phyloP scores from a whole-genome alignment of 2,888 invertebrate species.

The Ypsolopha scabrella region DNA sequence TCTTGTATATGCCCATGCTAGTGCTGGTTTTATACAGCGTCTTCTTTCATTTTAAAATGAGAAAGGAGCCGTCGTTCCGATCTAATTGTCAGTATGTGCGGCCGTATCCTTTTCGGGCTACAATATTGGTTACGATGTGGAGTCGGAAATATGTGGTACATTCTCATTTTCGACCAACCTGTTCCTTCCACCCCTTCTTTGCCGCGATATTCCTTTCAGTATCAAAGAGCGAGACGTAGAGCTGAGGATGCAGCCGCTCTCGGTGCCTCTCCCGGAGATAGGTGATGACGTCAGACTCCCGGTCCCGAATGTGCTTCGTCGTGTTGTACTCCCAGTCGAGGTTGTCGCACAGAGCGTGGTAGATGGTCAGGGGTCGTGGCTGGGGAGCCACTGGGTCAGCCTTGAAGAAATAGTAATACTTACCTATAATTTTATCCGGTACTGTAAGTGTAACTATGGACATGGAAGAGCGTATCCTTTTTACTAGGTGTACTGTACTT shows the following conservation, averaged over 20 bases:
- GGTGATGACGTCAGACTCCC: conserved; percentile 46
- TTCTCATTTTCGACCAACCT: conserved; percentile 28
- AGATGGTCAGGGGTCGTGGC: conserved; percentile 74
- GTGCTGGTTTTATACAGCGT: too few species aligned
- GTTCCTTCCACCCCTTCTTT: conserved; percentile 56
- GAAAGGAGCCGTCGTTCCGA: too few species aligned
- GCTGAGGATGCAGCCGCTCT: conserved; percentile 55
- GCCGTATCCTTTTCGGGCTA: too few species aligned
- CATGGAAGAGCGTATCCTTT: too few species aligned
- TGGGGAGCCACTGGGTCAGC: conserved; percentile 72
- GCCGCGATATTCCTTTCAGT: conserved; percentile 65
- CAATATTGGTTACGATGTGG: too few species aligned
- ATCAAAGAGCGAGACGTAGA: conserved; percentile 62
- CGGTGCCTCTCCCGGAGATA: conserved; percentile 45
- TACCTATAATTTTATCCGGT: not conserved
- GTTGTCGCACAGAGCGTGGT: conserved; percentile 72
- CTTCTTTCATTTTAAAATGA: too few species aligned
- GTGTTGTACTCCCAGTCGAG: conserved; percentile 72
- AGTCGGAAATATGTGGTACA: too few species aligned
- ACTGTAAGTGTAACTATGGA: not conserved
- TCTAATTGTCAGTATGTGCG: too few species aligned
- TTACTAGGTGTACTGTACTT: too few species aligned
- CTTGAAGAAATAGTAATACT: conserved; percentile 29
- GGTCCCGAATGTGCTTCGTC: conserved; percentile 61
- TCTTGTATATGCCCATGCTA: too few species aligned